Evolutionary conservation across 2,888 invertebrate genomes (phyloP), one percentile per base, ranked within the genome.

Genomic region (Blastobasis adustella): DNA sequence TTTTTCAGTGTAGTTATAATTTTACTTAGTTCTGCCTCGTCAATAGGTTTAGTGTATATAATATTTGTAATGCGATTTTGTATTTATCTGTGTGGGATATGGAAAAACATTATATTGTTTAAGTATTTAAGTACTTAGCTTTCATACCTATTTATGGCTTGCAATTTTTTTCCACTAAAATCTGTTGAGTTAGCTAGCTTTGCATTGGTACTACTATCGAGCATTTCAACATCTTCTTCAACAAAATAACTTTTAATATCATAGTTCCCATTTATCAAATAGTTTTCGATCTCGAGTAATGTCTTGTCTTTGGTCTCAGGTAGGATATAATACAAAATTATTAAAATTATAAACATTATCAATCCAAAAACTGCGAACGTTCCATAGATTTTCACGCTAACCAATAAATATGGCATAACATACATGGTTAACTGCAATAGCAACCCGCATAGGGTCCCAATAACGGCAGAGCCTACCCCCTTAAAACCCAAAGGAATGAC

Each of bases 271-370:
- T 80, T 81, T 51, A 77, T 69, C 42, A 83, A 82, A 59, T 80
- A 81, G 36, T 82, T 77, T 53, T 83, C 83, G 36, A 83, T 83
- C 52, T 83, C 80, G 53, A 78, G 80, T 9, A 82, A 57, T 0
- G 82, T 82, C 53, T 79, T 73, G 48, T 82, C 83, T 37, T 82
- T 83, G 0, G 83, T 83, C 57, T 83, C 83, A 0, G 83, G 83
- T 5, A 84, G 51, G 39, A 76, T 57, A 42, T 64, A 67, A 48
- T 68, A 70, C 42, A 71, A 56, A 38, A 65, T 55, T 5, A 61
- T 1, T 10, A 73, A 58, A 0, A 60, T 50, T 5, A 62, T 45
- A 0, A 49, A 56, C 59, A 67, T 64, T 1, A 58, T 43, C n/a
- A 61, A 5, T 9, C 63, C 65, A 49, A 61, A 67, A 5, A 73